Conservation (phyloP, 1,140 invertebrate species). For the Papilio helenus region DNA sequence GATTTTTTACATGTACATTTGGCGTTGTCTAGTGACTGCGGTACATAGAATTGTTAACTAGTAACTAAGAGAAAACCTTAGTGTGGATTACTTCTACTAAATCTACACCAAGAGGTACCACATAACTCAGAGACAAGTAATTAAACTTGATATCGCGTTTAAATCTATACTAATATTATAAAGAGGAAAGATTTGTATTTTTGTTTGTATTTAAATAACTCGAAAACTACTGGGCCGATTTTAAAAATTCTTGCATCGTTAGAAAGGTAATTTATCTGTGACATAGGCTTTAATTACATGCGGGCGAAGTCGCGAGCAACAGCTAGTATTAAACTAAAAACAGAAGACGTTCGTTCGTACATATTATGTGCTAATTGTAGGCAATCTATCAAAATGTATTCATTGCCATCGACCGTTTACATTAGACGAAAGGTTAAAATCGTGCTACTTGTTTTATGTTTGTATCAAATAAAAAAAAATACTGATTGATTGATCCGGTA, state of each 20-base stretch:
- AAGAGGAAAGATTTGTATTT: too few species aligned
- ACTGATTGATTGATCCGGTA: constrained; percentile 18
- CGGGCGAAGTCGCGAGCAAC: too few species aligned
- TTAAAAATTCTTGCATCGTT: too few species aligned
- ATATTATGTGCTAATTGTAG: background rate
- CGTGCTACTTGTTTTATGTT: constrained; percentile 18
- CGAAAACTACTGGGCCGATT: too few species aligned
- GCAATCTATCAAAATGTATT: background rate
- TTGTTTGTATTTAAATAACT: too few species aligned
- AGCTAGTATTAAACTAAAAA: background rate
- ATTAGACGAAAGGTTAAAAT: background rate
- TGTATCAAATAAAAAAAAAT: background rate
- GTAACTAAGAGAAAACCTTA: background rate
- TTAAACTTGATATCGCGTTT: too few species aligned
- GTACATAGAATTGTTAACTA: background rate
- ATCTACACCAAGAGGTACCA: background rate
- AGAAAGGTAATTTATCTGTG: too few species aligned
- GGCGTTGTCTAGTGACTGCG: background rate
- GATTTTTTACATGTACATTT: background rate
- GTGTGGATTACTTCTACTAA: background rate
- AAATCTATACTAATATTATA: too few species aligned
- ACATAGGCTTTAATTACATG: too few species aligned
- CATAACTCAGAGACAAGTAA: too few species aligned
- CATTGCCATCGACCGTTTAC: constrained; percentile 11
- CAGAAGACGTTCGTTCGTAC: background rate